These are phyloP conservation scores for Aspidiotus destructor DNA, from an alignment of 2,888 invertebrate species.

Conservation along the genomic window DNA sequence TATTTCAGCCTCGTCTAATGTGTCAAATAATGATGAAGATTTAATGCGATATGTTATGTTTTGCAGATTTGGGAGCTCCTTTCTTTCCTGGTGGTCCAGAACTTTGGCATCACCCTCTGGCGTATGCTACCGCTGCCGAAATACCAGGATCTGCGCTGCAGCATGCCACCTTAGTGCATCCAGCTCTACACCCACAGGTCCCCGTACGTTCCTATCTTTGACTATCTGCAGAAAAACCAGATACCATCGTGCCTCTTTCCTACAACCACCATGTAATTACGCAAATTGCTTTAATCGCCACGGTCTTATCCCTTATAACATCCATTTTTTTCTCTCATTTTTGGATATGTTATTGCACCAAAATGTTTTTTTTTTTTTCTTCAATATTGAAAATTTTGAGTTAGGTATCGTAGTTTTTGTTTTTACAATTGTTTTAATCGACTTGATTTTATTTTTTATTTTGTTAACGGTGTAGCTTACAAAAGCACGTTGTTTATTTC, in stretches of 20 bases:
- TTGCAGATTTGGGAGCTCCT: constrained; percentile 84
- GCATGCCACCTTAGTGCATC: constrained; percentile 85
- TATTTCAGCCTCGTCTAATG: background rate
- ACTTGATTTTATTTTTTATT: constrained; percentile 3
- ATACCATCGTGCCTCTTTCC: constrained; percentile 36
- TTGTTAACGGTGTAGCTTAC: background rate
- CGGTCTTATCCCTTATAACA: constrained; percentile 18
- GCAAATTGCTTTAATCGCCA: constrained; percentile 29
- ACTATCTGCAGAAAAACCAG: constrained; percentile 65
- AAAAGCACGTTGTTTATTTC: no score
- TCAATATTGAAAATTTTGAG: background rate
- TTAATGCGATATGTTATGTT: constrained; percentile 35
- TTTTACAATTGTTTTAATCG: background rate
- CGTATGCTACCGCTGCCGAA: constrained; percentile 68
- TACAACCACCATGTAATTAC: constrained; percentile 40
- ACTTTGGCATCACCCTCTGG: constrained; percentile 85
- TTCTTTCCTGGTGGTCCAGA: constrained; percentile 87
- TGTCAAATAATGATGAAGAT: background rate
- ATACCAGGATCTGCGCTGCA: constrained; percentile 71
- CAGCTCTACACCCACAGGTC: constrained; percentile 95
- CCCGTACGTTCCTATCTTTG: constrained; percentile 95
- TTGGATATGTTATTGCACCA: constrained; percentile 28
- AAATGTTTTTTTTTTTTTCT: constrained; percentile 25
- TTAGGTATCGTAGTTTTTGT: no score
- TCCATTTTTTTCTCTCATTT: constrained; percentile 25